Conservation (phyloP, 2,113 vertebrate genomes). For the Chionomys nivalis region DNA sequence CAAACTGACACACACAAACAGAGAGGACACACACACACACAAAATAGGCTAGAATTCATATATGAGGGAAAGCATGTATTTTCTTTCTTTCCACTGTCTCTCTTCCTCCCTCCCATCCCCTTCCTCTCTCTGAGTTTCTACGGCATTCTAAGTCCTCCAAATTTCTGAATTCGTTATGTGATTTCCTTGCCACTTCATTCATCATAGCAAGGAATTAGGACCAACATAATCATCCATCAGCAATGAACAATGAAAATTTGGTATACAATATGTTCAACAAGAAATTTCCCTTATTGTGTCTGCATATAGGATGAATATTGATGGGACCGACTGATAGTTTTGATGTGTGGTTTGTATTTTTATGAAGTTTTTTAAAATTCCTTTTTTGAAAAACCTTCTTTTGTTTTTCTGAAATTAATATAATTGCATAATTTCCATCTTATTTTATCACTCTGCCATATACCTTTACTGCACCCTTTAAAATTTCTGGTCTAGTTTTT, state of each 20-base stretch:
- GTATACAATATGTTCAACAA: background rate
- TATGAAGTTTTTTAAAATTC: background rate
- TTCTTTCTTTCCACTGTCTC: too few species aligned
- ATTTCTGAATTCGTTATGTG: background rate
- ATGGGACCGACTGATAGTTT: background rate
- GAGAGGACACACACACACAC: background rate
- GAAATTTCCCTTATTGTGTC: background rate
- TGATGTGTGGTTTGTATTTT: background rate
- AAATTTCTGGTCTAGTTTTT: background rate
- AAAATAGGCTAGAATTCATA: background rate
- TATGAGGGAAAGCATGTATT: background rate
- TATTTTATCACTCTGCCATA: background rate
- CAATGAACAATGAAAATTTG: background rate
- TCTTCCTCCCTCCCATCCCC: too few species aligned
- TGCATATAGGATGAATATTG: background rate
- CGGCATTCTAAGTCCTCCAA: background rate
- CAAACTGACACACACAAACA: background rate
- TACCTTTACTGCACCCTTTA: background rate
- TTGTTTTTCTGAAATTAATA: background rate
- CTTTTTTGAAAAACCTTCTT: background rate
- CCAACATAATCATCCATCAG: background rate
- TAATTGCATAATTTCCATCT: background rate
- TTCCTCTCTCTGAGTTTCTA: background rate
- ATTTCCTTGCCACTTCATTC: background rate
- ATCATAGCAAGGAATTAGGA: background rate